Conservation (phyloP, 2,888 invertebrate species). For the Gymnoscelis rufifasciata region DNA sequence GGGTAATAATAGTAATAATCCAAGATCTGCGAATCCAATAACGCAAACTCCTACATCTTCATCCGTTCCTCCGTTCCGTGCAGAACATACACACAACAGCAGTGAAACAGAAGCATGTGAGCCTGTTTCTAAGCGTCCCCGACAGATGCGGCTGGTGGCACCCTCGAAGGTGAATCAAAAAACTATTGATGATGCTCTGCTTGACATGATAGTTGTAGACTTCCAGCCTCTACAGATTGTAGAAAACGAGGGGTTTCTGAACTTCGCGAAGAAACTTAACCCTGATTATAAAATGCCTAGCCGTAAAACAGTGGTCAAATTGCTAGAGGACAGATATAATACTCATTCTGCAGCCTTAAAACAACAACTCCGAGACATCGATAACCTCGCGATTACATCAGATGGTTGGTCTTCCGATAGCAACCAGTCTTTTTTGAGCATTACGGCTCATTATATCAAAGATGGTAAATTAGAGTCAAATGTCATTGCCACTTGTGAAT, state of each 20-base stretch:
- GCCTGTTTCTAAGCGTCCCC: slow-evolving; percentile 11
- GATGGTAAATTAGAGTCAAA: slow-evolving; percentile 6
- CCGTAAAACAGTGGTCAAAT: slow-evolving; percentile 8
- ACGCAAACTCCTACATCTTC: too few relatives aligned
- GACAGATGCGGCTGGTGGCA: slow-evolving; percentile 13
- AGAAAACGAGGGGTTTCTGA: background rate
- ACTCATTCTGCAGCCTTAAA: too few relatives aligned
- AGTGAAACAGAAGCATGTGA: too few relatives aligned
- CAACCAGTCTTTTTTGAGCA: slow-evolving; percentile 11
- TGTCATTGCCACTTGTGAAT: background rate
- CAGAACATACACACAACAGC: too few relatives aligned
- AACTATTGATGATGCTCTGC: slow-evolving; percentile 13
- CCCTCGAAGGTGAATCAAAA: slow-evolving; percentile 14
- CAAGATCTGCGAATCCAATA: too few relatives aligned
- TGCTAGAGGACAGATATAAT: slow-evolving; percentile 5
- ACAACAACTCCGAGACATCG: too few relatives aligned
- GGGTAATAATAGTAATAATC: too few relatives aligned
- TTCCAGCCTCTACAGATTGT: slow-evolving; percentile 12
- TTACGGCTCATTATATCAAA: slow-evolving; percentile 13
- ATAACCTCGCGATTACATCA: too few relatives aligned
- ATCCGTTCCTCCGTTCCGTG: too few relatives aligned
- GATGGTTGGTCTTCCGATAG: slow-evolving; percentile 17
- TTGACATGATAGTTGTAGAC: slow-evolving; percentile 4
- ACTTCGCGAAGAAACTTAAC: slow-evolving; percentile 6
- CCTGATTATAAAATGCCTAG: slow-evolving; percentile 16